Conservation (phyloP, 1,140 invertebrate species). For the Nasonia vitripennis region DNA sequence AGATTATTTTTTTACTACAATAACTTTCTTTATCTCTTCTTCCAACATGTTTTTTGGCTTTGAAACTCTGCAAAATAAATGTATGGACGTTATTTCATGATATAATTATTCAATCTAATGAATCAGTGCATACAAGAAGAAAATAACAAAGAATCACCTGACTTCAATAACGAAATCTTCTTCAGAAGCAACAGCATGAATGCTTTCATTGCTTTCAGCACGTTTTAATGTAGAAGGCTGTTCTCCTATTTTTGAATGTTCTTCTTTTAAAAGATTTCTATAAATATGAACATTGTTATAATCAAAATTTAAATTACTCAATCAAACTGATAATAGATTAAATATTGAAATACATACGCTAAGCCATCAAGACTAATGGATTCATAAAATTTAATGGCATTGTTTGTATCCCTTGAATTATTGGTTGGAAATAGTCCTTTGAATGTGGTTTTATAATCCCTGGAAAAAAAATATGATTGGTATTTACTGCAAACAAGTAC, state of each 20-base stretch:
- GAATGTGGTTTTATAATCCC: conserved; percentile 27
- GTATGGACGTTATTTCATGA: background rate
- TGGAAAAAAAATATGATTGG: conserved; percentile 11
- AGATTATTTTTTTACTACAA: conserved; percentile 20
- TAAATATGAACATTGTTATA: background rate
- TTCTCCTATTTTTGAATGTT: background rate
- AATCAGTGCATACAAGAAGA: background rate
- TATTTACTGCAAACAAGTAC: background rate
- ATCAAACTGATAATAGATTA: background rate
- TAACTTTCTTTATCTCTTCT: conserved; percentile 51
- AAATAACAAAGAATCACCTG: conserved; percentile 21
- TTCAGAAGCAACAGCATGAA: conserved; percentile 14
- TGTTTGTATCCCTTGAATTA: conserved; percentile 25
- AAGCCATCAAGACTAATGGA: conserved; percentile 27
- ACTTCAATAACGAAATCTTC: conserved; percentile 46
- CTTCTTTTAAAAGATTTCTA: conserved; percentile 21
- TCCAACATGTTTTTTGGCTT: conserved; percentile 11
- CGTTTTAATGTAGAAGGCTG: conserved; percentile 6
- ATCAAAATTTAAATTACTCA: conserved; percentile 16
- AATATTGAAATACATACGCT: conserved; percentile 21
- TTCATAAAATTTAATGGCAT: conserved; percentile 38
- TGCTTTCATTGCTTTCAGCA: conserved; percentile 37
- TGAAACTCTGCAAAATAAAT: conserved; percentile 29
- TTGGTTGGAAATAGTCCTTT: conserved; percentile 42
- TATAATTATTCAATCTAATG: background rate